Conservation (phyloP, 2,113 vertebrate genomes). For the Anhinga rufa region DNA sequence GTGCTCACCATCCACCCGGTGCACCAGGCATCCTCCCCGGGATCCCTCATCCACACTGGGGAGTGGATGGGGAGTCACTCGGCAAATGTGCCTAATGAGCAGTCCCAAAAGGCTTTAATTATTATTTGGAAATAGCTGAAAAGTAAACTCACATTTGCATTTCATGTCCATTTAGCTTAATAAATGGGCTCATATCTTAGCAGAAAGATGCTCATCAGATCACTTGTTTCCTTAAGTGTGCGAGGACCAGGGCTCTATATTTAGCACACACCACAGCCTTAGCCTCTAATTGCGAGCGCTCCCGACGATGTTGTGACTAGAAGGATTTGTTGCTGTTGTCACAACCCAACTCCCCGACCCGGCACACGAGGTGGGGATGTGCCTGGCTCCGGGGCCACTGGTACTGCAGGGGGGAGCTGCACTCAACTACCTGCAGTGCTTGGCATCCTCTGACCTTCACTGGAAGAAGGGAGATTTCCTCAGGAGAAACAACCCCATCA, state of each 20-base stretch:
- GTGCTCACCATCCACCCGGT: background rate
- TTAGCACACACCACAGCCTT: conserved; percentile 2
- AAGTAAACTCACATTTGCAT: conserved; percentile 34
- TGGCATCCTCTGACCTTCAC: background rate
- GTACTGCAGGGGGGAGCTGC: background rate
- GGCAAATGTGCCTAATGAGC: background rate
- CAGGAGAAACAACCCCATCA: fast-evolving
- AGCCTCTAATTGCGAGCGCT: background rate
- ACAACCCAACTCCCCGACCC: background rate
- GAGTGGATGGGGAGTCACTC: background rate
- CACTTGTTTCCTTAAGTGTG: conserved; percentile 36
- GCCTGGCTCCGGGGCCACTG: background rate
- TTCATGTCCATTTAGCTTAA: conserved; percentile 30
- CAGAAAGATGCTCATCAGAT: conserved; percentile 51
- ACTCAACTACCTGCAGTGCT: background rate
- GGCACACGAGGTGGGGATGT: fast-evolving
- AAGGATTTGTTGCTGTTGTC: background rate
- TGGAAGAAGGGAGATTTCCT: background rate
- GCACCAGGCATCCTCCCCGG: background rate
- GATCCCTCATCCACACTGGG: background rate
- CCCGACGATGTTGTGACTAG: background rate
- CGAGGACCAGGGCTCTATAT: background rate
- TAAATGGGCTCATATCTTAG: conserved; percentile 19
- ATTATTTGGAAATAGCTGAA: conserved; percentile 30
- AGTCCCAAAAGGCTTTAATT: conserved; percentile 24